Percentiles rank a stretch among this genome's conserved stretches.
phyloP scores from a whole-genome alignment of 2,888 invertebrate genomes.

The Tenthredo scrophulariae region DNA sequence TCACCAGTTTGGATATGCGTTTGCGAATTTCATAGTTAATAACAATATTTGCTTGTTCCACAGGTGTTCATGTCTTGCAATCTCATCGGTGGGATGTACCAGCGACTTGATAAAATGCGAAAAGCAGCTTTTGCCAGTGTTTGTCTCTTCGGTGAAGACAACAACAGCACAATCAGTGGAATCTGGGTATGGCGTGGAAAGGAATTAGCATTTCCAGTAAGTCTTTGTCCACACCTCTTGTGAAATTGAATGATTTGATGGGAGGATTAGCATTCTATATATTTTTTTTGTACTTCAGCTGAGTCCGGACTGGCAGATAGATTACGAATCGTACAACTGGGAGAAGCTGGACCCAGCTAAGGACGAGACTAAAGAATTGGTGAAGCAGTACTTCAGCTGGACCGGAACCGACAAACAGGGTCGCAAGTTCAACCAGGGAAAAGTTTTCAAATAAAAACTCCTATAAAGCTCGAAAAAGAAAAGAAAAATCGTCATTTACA shows the following conservation, averaged over 20 bases:
- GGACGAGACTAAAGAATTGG: constrained; percentile 91
- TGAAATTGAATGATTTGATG: neutral
- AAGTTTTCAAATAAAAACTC: constrained; percentile 95
- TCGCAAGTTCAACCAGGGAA: constrained; percentile 98
- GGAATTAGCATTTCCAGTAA: constrained; percentile 91
- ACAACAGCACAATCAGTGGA: constrained; percentile 95
- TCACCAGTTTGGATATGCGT: neutral
- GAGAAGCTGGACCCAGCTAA: constrained; percentile 91
- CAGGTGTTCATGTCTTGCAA: constrained; percentile 98
- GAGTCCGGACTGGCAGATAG: constrained; percentile 96
- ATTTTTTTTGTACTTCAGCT: constrained; percentile 80
- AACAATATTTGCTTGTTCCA: constrained; percentile 32
- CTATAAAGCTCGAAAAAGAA: constrained; percentile 61
- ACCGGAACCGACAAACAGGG: constrained; percentile 91
- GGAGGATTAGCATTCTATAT: neutral
- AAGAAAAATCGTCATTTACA: constrained; percentile 69
- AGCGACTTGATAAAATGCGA: constrained; percentile 98
- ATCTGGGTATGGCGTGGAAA: constrained; percentile 99
- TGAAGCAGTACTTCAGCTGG: constrained; percentile 95
- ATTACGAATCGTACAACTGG: constrained; percentile 98
- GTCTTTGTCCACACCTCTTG: constrained; percentile 58
- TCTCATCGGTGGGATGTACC: constrained; percentile 98
- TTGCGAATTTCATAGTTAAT: neutral
- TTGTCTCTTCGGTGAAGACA: constrained; percentile 95
- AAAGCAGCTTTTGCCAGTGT: constrained; percentile 97